Evolutionary conservation across 2,113 vertebrate genomes (phyloP).

Genomic region (Passer domesticus): DNA sequence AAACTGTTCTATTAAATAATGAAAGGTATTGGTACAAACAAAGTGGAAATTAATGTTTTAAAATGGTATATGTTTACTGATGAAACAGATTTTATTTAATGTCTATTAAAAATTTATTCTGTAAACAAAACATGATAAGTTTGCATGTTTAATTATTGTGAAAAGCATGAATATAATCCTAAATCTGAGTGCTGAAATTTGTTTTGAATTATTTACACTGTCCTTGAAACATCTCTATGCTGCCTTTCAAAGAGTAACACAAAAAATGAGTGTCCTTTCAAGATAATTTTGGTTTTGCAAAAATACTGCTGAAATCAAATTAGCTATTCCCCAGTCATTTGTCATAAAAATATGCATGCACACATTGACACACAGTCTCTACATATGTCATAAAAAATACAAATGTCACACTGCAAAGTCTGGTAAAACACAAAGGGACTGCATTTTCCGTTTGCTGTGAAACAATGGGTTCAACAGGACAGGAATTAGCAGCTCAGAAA

Average conservation of each 20-base stretch:
- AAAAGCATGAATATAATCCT: not conserved
- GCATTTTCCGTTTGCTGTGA: not conserved
- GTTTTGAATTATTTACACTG: slow-evolving; percentile 50
- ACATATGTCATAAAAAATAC: not conserved
- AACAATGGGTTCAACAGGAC: not conserved
- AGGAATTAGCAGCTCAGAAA: not conserved
- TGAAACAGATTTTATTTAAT: slow-evolving; percentile 51
- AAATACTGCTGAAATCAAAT: not conserved
- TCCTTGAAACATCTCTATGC: not conserved
- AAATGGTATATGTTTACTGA: not conserved
- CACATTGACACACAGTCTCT: not conserved
- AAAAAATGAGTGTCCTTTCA: not conserved
- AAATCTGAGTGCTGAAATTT: not conserved
- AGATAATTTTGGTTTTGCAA: not conserved
- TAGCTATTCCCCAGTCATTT: not conserved
- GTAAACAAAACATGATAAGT: slow-evolving; percentile 33
- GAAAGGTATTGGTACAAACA: slow-evolving; percentile 27
- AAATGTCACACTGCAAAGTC: not conserved
- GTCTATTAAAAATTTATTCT: slow-evolving; percentile 46
- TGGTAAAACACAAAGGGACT: not conserved
- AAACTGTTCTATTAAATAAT: slow-evolving; percentile 32
- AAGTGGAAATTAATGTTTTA: slow-evolving; percentile 51
- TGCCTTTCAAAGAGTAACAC: not conserved
- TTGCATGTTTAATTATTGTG: slow-evolving; percentile 35
- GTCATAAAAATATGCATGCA: not conserved